Evolutionary conservation across 2,888 invertebrate species (phyloP), one percentile per base, ranked within the genome.

Genomic region (Rutpela maculata): DNA sequence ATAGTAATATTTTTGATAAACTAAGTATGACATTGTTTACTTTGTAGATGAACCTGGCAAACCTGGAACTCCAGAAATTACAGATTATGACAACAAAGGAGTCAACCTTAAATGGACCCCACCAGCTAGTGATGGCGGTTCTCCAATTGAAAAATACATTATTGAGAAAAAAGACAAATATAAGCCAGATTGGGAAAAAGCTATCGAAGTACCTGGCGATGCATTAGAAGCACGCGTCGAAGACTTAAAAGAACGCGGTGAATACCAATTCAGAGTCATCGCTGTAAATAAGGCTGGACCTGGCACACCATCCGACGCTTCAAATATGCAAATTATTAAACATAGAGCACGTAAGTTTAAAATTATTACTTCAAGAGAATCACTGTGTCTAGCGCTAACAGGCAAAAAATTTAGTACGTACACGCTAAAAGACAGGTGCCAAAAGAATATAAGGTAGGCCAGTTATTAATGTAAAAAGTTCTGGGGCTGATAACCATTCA

Each of bases 211-310:
- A 65, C 94, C 97, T 77, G 96, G 95, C 43, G 93, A 92, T 83
- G 91, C 93, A 77, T 92, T 93, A 17, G 93, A 94, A 79, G 98
- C 95, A 60, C 95, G 95, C 87, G 95, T 98, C 31, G 93, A 94
- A 63, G 97, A 95, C 81, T 91, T 98, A 31, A 97, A 97, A 80
- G 98, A 98, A 90, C 94, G 96, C 76, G 95, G 95, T 78, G 97
- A 98, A 90, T 97, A 95, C 89, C 96, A 98, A 90, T 98, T 98
- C 93, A 92, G 98, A 66, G 93, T 98, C 17, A 92, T 96, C 80
- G 98, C 98, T 15, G 95, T 98, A 19, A 98, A 98, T 91, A 98
- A 98, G 91, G 98, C 98, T 66, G 98, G 98, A 72, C 95, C 93
- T 10, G 97, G 97, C 0, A 95, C 95, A 18, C 95, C 98, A 3